Evolutionary conservation across 2,797 vertebrate species (phyloP).

Genomic region (Ciconia nigra): DNA sequence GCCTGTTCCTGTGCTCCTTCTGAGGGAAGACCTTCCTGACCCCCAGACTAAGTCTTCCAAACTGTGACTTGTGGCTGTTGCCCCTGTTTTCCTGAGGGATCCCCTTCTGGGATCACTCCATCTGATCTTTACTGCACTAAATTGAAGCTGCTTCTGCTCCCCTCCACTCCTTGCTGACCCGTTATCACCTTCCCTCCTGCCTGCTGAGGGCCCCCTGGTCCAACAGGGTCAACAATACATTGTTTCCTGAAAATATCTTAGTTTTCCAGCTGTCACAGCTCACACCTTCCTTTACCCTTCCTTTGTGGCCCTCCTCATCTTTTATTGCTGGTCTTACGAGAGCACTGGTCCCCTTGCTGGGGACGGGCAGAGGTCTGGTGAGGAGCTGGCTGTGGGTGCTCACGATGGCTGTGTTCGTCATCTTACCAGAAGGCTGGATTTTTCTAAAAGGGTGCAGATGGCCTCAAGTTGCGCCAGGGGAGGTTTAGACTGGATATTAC

Average conservation of each 20-base stretch:
- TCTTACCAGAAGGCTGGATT: neutral
- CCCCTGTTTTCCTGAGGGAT: neutral
- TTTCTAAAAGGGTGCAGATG: neutral
- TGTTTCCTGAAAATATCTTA: neutral
- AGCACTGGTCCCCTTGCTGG: rapidly evolving
- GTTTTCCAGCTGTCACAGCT: neutral
- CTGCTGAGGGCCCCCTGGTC: rapidly evolving
- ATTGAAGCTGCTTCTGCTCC: neutral
- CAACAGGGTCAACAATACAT: neutral
- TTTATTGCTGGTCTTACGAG: neutral
- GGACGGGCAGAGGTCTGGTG: neutral
- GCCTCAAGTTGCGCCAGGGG: too few relatives aligned
- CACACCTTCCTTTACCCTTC: neutral
- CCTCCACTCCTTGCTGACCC: neutral
- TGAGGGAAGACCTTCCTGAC: neutral
- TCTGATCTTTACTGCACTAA: neutral
- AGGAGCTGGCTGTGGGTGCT: neutral
- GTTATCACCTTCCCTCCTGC: neutral
- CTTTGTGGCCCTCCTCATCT: neutral
- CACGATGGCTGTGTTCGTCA: rapidly evolving
- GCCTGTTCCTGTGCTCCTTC: neutral
- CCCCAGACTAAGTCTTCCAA: neutral
- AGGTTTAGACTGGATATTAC: too few relatives aligned
- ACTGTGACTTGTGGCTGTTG: neutral
- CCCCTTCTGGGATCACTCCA: neutral